phyloP scores from a whole-genome alignment of 2,888 invertebrate genomes.

The Rhorus exstirpatorius region DNA sequence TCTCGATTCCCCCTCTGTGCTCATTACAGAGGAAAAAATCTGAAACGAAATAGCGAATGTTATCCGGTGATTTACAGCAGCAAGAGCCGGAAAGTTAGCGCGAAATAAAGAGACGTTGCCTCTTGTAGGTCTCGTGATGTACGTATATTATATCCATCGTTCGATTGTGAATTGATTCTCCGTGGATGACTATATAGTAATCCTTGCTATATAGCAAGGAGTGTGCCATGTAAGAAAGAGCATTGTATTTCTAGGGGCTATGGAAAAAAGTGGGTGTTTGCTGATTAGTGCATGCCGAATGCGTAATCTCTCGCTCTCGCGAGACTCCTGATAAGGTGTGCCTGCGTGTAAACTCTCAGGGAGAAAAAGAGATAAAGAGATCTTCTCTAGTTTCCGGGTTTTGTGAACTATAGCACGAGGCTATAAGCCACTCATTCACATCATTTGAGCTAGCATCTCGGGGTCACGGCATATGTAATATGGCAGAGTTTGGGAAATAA shows the following conservation, averaged over 20 bases:
- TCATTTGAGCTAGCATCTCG: constrained; percentile 14
- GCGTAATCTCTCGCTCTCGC: too few species aligned
- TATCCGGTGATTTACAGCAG: neutral
- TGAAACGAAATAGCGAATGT: neutral
- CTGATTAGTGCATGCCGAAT: too few species aligned
- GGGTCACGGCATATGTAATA: neutral
- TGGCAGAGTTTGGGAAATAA: neutral
- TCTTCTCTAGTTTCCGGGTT: constrained; percentile 52
- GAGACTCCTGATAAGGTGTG: constrained; percentile 56
- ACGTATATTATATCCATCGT: constrained; percentile 3
- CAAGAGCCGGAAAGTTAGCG: constrained; percentile 3
- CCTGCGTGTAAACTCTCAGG: constrained; percentile 21
- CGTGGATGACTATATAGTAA: too few species aligned
- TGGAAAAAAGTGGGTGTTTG: constrained; percentile 40
- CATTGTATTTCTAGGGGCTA: constrained; percentile 12
- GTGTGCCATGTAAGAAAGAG: constrained; percentile 46
- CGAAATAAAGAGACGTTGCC: constrained; percentile 3
- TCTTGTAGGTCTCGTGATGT: neutral
- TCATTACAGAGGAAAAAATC: neutral
- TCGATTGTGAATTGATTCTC: constrained; percentile 19
- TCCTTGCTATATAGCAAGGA: constrained; percentile 12
- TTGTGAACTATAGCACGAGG: constrained; percentile 26
- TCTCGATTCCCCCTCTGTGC: neutral
- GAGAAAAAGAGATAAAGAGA: constrained; percentile 1
- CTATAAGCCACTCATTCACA: constrained; percentile 33